Percentiles rank a stretch among this genome's conserved stretches.
phyloP scores from a whole-genome alignment of 1,140 invertebrate species.

The Tetramorium simillimum region DNA sequence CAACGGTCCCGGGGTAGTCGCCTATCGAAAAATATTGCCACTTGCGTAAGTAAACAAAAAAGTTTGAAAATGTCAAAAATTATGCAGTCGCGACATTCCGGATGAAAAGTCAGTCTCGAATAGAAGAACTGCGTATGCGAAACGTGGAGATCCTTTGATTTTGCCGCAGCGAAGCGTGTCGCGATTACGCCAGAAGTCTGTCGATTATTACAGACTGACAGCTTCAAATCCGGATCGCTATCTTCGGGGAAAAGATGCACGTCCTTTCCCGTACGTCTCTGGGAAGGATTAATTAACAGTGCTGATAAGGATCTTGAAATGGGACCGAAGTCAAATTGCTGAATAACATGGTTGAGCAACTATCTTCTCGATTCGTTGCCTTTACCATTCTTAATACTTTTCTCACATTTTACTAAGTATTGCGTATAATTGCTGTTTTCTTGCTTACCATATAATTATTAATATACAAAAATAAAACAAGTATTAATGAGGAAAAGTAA shows the following conservation, averaged over 20 bases:
- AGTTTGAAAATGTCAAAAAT: background rate
- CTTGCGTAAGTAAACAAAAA: background rate
- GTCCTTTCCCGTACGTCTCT: constrained; percentile 72
- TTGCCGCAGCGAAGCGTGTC: constrained; percentile 18
- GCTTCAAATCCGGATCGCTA: constrained; percentile 75
- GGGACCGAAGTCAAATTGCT: constrained; percentile 63
- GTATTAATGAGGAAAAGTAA: constrained; percentile 25
- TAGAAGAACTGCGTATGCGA: background rate
- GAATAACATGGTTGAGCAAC: constrained; percentile 23
- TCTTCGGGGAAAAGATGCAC: constrained; percentile 57
- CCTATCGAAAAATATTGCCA: constrained; percentile 5
- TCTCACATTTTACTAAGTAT: background rate
- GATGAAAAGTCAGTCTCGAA: background rate
- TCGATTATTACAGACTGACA: constrained; percentile 66
- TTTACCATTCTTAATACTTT: background rate
- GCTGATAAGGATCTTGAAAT: constrained; percentile 72
- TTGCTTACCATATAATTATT: background rate
- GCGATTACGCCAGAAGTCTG: constrained; percentile 50
- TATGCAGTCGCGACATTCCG: background rate
- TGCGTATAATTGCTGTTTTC: background rate
- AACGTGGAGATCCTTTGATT: constrained; percentile 3
- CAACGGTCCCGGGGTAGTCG: background rate
- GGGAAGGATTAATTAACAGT: constrained; percentile 77
- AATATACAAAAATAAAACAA: background rate
- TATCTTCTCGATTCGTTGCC: constrained; percentile 30